Conservation (phyloP, 92 coral and sea anemone genomes). For the Phymanthus crucifer region DNA sequence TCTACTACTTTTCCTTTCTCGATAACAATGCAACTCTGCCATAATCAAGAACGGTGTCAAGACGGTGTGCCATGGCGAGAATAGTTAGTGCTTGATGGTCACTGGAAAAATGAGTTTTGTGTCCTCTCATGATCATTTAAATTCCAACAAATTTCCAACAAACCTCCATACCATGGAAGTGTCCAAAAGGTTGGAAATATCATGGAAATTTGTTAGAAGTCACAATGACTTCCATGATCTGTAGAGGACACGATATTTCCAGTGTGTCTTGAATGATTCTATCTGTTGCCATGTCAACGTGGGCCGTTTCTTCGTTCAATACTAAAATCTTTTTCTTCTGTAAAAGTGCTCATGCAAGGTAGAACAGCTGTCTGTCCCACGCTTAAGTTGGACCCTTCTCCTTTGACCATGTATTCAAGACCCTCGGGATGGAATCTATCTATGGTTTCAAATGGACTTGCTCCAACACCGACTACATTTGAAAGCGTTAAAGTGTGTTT, state of each 20-base stretch:
- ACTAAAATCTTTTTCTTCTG: slow-evolving; percentile 7
- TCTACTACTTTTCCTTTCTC: slow-evolving; percentile 37
- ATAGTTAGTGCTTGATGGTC: neutral
- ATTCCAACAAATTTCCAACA: no score
- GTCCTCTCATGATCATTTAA: no score
- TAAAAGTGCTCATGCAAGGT: slow-evolving; percentile 6
- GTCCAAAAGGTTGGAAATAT: no score
- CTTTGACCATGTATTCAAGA: slow-evolving; percentile 45
- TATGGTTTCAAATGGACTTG: slow-evolving; percentile 44
- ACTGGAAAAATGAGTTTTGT: no score
- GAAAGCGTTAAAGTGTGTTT: slow-evolving; percentile 1
- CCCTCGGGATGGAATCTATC: slow-evolving; percentile 41
- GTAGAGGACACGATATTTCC: no score
- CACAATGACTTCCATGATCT: no score
- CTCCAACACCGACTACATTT: slow-evolving; percentile 34
- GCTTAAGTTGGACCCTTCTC: slow-evolving; percentile 57
- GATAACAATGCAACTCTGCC: slow-evolving; percentile 27
- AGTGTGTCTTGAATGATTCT: neutral
- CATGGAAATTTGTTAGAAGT: no score
- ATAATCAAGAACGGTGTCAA: slow-evolving; percentile 32
- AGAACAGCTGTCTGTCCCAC: slow-evolving; percentile 37
- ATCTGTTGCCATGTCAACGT: slow-evolving; percentile 34
- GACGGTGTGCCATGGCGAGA: neutral
- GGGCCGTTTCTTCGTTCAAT: slow-evolving; percentile 67
- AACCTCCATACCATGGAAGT: no score